Percentiles rank a stretch among this genome's conserved stretches.
These are phyloP conservation scores for Hyppa rectilinea DNA, from an alignment of 2,888 invertebrate species.

Conservation along the genomic window DNA sequence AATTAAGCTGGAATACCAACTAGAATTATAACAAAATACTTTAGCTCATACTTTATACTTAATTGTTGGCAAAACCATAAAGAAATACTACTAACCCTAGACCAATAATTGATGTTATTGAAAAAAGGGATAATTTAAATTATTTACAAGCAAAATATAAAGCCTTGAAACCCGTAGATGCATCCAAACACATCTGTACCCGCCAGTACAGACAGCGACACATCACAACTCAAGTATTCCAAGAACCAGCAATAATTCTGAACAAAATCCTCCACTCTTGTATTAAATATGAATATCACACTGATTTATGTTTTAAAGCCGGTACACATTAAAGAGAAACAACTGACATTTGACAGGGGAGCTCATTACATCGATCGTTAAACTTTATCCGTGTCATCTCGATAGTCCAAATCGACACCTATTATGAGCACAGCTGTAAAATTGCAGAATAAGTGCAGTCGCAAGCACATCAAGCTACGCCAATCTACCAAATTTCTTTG, in stretches of 20 bases:
- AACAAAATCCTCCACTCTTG: constrained; percentile 77
- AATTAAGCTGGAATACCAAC: not conserved
- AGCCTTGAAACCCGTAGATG: not conserved
- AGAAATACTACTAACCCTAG: not conserved
- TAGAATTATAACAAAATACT: not conserved
- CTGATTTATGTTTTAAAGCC: constrained; percentile 79
- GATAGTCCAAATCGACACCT: constrained; percentile 64
- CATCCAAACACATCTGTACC: constrained; percentile 59
- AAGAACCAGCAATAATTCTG: constrained; percentile 83
- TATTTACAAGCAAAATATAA: not conserved
- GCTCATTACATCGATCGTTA: constrained; percentile 66
- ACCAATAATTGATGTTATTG: not conserved
- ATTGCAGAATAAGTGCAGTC: constrained; percentile 52
- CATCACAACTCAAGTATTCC: constrained; percentile 79
- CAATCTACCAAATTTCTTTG: too few species aligned
- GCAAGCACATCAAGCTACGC: too few species aligned
- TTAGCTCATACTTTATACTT: not conserved
- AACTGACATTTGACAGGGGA: constrained; percentile 74
- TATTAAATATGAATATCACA: constrained; percentile 85
- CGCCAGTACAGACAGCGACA: constrained; percentile 69
- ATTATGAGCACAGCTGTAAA: constrained; percentile 44
- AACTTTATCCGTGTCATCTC: constrained; percentile 59
- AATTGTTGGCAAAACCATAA: not conserved
- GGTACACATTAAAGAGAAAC: constrained; percentile 68
- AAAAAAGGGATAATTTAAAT: not conserved